These are phyloP conservation scores for Ceramica pisi DNA, from an alignment of 2,888 invertebrate species.

Conservation along the genomic window DNA sequence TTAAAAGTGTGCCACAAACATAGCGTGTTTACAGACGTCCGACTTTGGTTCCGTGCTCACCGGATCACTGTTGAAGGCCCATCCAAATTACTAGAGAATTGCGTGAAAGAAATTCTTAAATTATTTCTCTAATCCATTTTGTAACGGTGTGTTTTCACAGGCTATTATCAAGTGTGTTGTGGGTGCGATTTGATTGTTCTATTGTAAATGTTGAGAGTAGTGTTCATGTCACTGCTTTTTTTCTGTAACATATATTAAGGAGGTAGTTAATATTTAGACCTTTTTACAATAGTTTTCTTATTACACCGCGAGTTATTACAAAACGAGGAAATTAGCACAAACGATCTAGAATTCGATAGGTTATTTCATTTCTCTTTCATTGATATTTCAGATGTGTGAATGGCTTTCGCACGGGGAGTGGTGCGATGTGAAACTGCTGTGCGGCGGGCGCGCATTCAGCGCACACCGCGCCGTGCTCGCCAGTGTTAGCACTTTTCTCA, in stretches of 20 bases:
- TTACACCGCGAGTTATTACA: not conserved
- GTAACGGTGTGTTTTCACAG: slow-evolving; percentile 72
- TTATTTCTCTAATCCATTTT: slow-evolving; percentile 70
- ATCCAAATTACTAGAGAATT: slow-evolving; percentile 75
- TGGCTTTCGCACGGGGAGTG: slow-evolving; percentile 84
- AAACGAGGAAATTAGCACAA: not conserved
- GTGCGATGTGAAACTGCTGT: slow-evolving; percentile 92
- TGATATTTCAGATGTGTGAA: slow-evolving; percentile 82
- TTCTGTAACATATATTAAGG: not conserved
- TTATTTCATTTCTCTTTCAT: slow-evolving; percentile 55
- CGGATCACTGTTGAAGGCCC: slow-evolving; percentile 68
- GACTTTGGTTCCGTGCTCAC: slow-evolving; percentile 71
- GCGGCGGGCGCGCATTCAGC: slow-evolving; percentile 91
- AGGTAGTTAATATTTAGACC: not conserved
- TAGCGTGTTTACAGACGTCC: slow-evolving; percentile 78
- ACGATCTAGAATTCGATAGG: not conserved
- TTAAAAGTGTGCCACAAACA: slow-evolving; percentile 83
- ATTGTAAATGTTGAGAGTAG: slow-evolving; percentile 51
- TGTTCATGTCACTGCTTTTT: slow-evolving; percentile 22
- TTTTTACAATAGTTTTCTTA: slow-evolving; percentile 1
- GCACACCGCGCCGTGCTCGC: slow-evolving; percentile 93
- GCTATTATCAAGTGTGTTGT: slow-evolving; percentile 64
- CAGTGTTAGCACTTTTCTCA: slow-evolving; percentile 92
- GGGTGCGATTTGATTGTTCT: slow-evolving; percentile 50
- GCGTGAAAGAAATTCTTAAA: slow-evolving; percentile 71